Conservation (phyloP, 2,113 vertebrate genomes). For the Sinocyclocheilus anshuiensis region DNA sequence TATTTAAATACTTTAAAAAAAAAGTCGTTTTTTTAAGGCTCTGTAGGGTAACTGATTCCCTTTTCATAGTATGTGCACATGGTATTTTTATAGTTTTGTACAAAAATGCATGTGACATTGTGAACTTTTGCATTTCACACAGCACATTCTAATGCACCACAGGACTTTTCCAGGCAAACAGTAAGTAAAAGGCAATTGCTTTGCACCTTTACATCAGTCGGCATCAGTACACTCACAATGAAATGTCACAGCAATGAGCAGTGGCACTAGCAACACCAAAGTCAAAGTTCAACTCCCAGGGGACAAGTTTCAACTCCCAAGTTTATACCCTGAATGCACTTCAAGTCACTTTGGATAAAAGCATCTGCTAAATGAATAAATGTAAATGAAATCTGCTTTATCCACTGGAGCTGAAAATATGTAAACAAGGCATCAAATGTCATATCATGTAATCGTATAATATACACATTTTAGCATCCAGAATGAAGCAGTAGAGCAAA, state of each 20-base stretch:
- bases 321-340: neutral
- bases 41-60: neutral
- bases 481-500: neutral
- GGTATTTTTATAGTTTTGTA: neutral
- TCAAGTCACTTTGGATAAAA: neutral
- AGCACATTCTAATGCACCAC: neutral
- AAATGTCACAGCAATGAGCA: neutral
- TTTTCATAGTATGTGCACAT: neutral
- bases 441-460: constrained; percentile 2
- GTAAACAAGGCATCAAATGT: constrained; percentile 21
- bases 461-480: constrained; percentile 9
- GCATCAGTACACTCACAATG: neutral
- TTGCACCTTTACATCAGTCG: neutral
- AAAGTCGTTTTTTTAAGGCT: neutral
- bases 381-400: neutral
- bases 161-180: neutral
- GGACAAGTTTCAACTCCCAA: neutral
- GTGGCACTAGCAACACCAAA: neutral
- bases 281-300: neutral
- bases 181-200: constrained; percentile 1
- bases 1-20: neutral
- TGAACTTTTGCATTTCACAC: neutral
- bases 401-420: constrained; percentile 10
- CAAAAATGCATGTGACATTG: too few relatives aligned
- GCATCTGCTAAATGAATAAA: constrained; percentile 4